Evolutionary conservation across 2,113 vertebrate species (phyloP).

Genomic region (Rana temporaria): DNA sequence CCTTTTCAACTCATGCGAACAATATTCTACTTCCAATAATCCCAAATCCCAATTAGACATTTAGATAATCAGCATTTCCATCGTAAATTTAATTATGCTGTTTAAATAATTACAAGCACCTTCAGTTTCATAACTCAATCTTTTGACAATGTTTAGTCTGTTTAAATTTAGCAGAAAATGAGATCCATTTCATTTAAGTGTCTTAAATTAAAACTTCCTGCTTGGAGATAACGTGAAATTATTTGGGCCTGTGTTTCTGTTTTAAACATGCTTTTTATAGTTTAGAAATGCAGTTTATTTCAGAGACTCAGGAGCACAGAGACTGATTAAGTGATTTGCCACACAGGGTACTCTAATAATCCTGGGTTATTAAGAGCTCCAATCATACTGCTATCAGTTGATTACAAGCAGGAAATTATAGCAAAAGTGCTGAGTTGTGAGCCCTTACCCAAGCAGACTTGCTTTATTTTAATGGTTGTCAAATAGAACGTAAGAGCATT

Average conservation of each 20-base stretch:
- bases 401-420: slow-evolving; percentile 66
- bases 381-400: slow-evolving; percentile 62
- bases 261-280: slow-evolving; percentile 56
- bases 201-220: slow-evolving; percentile 52
- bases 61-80: slow-evolving; percentile 37
- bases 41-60: slow-evolving; percentile 30
- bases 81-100: slow-evolving; percentile 43
- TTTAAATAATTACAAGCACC: slow-evolving; percentile 56
- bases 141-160: slow-evolving; percentile 47
- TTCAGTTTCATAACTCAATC: slow-evolving; percentile 42
- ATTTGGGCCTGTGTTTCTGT: slow-evolving; percentile 54
- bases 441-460: slow-evolving; percentile 60
- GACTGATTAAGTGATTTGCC: slow-evolving; percentile 65
- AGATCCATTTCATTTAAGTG: slow-evolving; percentile 52
- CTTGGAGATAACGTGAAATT: slow-evolving; percentile 45
- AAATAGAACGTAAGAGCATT: slow-evolving; percentile 62
- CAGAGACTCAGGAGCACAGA: slow-evolving; percentile 63
- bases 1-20: slow-evolving; percentile 15
- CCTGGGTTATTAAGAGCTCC: slow-evolving; percentile 68
- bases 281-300: slow-evolving; percentile 62
- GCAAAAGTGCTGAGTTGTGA: slow-evolving; percentile 60
- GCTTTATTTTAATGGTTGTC: slow-evolving; percentile 57
- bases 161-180: slow-evolving; percentile 43
- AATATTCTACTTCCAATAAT: slow-evolving; percentile 32
- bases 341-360: slow-evolving; percentile 63